These are phyloP conservation scores for Cataglyphis hispanica DNA, from an alignment of 1,140 invertebrate genomes.

Conservation along the genomic window DNA sequence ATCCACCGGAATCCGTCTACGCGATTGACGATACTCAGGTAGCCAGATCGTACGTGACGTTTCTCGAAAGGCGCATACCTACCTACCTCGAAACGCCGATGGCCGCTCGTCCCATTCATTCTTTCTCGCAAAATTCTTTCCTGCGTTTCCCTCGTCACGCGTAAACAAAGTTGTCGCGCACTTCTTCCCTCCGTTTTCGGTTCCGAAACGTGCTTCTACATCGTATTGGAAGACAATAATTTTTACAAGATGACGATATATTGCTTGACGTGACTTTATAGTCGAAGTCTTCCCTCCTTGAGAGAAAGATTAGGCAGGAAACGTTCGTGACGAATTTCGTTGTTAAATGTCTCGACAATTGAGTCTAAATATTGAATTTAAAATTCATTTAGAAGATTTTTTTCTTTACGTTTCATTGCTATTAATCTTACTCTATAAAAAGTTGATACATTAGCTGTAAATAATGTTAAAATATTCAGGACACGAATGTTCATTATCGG, in stretches of 20 bases:
- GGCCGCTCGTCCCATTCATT: slow-evolving; percentile 48
- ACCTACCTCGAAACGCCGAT: slow-evolving; percentile 10
- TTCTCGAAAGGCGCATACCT: neutral
- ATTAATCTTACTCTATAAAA: neutral
- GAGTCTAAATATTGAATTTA: no score
- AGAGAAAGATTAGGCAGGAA: no score
- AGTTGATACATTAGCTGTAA: neutral
- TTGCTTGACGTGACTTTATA: no score
- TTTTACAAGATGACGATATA: neutral
- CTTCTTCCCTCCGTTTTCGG: neutral
- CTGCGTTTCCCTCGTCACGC: neutral
- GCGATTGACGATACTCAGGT: neutral
- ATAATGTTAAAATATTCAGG: neutral
- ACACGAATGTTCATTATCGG: neutral
- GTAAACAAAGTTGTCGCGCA: slow-evolving; percentile 38
- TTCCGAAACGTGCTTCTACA: neutral
- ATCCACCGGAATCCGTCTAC: no score
- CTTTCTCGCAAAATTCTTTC: slow-evolving; percentile 30
- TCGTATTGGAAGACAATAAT: neutral
- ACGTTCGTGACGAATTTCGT: no score
- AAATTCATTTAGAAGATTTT: no score
- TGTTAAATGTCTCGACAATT: no score
- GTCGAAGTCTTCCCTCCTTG: no score
- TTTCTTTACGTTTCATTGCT: no score
- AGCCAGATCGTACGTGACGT: slow-evolving; percentile 31